Base-by-base conservation (phyloP, 37 sponge, comb jelly and placozoan genomes). In the Cladorhizidae sp. region DNA sequence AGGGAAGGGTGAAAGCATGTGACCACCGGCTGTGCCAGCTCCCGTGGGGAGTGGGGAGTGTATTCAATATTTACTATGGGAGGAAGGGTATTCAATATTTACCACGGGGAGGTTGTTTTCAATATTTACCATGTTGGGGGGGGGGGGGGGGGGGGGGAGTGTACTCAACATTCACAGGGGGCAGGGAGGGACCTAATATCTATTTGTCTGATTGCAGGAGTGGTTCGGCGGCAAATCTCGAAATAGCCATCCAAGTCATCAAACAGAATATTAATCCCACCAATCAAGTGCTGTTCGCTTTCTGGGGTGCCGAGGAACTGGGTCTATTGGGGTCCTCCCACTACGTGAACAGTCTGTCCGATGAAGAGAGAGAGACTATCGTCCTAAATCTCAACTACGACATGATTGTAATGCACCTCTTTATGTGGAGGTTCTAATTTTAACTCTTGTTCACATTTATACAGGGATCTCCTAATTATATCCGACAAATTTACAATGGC, bases 251-350 rank as follows among this genome's bases (percentile, higher is more conserved):
- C 49, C 71, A 77, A 29, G 6, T 85, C 32, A 42, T 49, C 31
- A 71, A 45, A 37, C 55, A 25, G 0, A 49, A 54, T 15, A 28
- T 67, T 20, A 32, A 71, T 0, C 86, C 83, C 35, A 49, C 38
- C 39, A 90, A 90, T 39, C 73, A 86, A 67, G 74, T 93, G 29
- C 49, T 82, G 9, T 94, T 94, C 77, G 95, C 95, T 28, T 94
- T 82, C 50, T 94, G 95, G 95, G 91, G 88, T 35, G 95, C 91
- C 28, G 95, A 94, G 76, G 95, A 94, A 64, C 45, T 87, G 23
- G 95, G 95, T 14, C 74, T 94, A 56, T 51, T 87, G 28, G 95
- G 95, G 25, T 94, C 95, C 0, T 28, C 35, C 0, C 69, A 90
- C 73, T 94, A 57, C 50, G 91, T 90, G 31, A 39, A 56, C 38